phyloP scores from a whole-genome alignment of 2,113 vertebrate genomes.

The Lagopus muta region DNA sequence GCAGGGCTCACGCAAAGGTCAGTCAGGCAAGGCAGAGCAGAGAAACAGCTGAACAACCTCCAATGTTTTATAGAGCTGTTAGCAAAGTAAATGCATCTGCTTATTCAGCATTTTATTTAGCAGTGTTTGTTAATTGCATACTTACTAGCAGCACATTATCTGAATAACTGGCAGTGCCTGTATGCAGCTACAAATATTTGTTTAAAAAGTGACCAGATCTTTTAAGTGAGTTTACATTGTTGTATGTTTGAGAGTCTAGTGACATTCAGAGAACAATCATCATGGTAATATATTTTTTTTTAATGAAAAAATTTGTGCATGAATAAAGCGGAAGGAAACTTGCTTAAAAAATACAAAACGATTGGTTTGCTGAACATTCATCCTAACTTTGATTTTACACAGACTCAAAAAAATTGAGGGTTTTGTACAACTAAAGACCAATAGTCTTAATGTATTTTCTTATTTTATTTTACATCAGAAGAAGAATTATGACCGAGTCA shows the following conservation, averaged over 20 bases:
- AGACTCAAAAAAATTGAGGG: background rate
- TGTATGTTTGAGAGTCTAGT: background rate
- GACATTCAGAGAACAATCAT: background rate
- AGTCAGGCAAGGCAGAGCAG: background rate
- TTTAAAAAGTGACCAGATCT: background rate
- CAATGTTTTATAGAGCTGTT: background rate
- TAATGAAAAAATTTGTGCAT: background rate
- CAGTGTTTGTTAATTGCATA: background rate
- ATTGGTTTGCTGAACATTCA: background rate
- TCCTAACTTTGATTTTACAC: background rate
- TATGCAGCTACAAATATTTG: background rate
- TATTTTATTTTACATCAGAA: slow-evolving; percentile 77
- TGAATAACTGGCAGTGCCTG: background rate
- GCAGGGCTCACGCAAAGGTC: background rate
- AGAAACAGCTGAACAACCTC: background rate
- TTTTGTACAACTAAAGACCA: background rate
- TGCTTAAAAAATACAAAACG: background rate
- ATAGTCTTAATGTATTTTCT: background rate
- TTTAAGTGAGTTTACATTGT: background rate
- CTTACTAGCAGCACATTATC: background rate
- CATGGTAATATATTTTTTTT: accelerated
- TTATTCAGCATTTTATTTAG: background rate
- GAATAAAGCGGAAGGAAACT: background rate
- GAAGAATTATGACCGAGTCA: slow-evolving; percentile 92
- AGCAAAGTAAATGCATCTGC: background rate